phyloP scores from a whole-genome alignment of 2,113 vertebrate species.

The Trochalopteron elliotii region DNA sequence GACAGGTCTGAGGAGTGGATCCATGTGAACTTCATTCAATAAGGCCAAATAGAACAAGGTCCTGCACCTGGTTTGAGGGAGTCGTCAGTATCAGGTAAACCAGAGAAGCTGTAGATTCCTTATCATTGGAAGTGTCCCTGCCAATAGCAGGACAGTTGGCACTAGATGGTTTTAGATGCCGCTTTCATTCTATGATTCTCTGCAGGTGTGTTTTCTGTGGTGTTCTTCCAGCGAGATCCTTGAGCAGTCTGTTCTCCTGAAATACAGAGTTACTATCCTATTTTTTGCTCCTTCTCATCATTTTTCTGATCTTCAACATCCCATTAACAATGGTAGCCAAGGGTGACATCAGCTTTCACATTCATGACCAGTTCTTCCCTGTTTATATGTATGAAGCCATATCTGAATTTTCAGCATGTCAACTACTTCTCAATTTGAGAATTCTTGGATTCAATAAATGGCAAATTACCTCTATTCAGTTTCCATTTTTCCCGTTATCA shows the following conservation, averaged over 20 bases:
- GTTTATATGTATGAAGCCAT: background rate
- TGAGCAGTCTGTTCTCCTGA: background rate
- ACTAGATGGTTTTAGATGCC: background rate
- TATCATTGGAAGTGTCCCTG: rapidly evolving
- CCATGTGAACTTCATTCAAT: background rate
- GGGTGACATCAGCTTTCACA: background rate
- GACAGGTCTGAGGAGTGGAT: background rate
- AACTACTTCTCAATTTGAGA: background rate
- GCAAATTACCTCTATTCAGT: background rate
- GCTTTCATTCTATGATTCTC: background rate
- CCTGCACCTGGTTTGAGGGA: background rate
- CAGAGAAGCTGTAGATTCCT: background rate
- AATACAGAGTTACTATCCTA: background rate
- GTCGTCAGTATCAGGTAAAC: background rate
- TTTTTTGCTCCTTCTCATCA: background rate
- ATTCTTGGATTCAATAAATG: background rate
- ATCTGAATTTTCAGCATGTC: background rate
- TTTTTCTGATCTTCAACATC: background rate
- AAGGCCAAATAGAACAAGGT: background rate
- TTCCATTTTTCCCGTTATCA: rapidly evolving
- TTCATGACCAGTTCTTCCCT: background rate
- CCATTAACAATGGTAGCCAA: background rate
- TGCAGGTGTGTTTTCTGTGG: background rate
- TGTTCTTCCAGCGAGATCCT: background rate
- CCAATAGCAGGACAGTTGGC: background rate